These are phyloP conservation scores for Drosophila neocordata DNA, from an alignment of 1,140 invertebrate genomes.

Conservation along the genomic window DNA sequence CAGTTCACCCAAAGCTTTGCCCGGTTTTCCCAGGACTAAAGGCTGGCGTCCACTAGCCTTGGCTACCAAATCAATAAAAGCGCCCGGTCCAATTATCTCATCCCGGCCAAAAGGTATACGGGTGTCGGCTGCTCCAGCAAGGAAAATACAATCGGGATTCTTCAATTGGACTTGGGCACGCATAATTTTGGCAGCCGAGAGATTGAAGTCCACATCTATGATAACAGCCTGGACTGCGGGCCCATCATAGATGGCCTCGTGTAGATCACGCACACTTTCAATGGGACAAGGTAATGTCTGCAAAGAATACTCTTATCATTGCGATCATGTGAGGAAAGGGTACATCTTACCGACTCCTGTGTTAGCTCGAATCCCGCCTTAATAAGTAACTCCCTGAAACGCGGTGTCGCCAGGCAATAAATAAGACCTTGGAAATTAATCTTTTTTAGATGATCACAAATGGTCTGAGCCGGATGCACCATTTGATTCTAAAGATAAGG, in stretches of 20 bases:
- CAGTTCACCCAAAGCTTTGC: slow-evolving; percentile 82
- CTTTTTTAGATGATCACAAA: slow-evolving; percentile 83
- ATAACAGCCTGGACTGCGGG: slow-evolving; percentile 83
- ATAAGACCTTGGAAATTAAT: slow-evolving; percentile 82
- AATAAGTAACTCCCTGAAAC: slow-evolving; percentile 68
- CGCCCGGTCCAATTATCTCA: slow-evolving; percentile 82
- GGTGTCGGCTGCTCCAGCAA: slow-evolving; percentile 84
- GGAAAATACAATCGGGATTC: slow-evolving; percentile 83
- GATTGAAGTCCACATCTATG: slow-evolving; percentile 84
- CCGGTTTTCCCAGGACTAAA: slow-evolving; percentile 84
- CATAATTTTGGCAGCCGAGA: slow-evolving; percentile 83
- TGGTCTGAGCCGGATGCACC: slow-evolving; percentile 81
- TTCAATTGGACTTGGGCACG: slow-evolving; percentile 83
- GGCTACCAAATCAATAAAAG: slow-evolving; percentile 84
- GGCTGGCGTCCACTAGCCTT: slow-evolving; percentile 83
- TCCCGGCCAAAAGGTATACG: slow-evolving; percentile 82
- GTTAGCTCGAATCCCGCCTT: slow-evolving; percentile 81
- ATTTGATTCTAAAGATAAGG: slow-evolving; percentile 62
- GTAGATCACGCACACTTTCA: slow-evolving; percentile 70
- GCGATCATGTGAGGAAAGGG: background rate
- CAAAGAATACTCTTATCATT: background rate
- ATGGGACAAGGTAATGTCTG: slow-evolving; percentile 70
- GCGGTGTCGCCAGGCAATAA: slow-evolving; percentile 78
- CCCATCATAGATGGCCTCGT: slow-evolving; percentile 80
- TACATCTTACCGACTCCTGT: slow-evolving; percentile 79